phyloP scores from a whole-genome alignment of 1,140 invertebrate species.

The Temnothorax nylanderi region DNA sequence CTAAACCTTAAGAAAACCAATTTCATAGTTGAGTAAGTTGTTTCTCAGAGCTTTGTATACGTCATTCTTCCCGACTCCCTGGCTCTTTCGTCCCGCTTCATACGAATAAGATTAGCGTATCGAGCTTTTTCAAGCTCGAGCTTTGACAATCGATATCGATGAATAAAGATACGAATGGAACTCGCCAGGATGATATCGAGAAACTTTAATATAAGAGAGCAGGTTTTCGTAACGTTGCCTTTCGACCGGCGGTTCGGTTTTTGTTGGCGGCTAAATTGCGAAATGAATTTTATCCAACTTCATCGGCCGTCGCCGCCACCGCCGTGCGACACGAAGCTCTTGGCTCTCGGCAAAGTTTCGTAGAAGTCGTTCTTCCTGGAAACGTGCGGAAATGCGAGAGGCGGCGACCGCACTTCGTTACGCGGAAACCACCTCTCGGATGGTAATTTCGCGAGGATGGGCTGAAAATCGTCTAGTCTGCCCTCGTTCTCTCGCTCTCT shows the following conservation, averaged over 20 bases:
- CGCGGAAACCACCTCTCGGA: slow-evolving; percentile 54
- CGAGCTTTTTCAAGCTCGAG: background rate
- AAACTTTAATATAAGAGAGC: slow-evolving; percentile 28
- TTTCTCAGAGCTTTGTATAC: background rate
- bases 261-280: slow-evolving; percentile 47
- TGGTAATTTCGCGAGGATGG: slow-evolving; percentile 49
- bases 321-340: slow-evolving; percentile 47
- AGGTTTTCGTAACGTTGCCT: slow-evolving; percentile 34
- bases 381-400: slow-evolving; percentile 55
- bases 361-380: slow-evolving; percentile 57
- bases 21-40: background rate
- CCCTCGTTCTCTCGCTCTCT: slow-evolving; percentile 17
- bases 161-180: slow-evolving; percentile 30
- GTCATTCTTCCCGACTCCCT: background rate
- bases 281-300: slow-evolving; percentile 54
- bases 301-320: slow-evolving; percentile 14
- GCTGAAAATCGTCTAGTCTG: slow-evolving; percentile 49
- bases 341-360: slow-evolving; percentile 43
- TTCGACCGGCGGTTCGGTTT: slow-evolving; percentile 21
- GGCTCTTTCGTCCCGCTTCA: background rate
- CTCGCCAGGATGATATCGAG: background rate
- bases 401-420: slow-evolving; percentile 57
- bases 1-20: background rate
- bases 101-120: background rate
- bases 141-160: slow-evolving; percentile 17